phyloP scores from a whole-genome alignment of 2,888 invertebrate genomes.

The Synanthedon myopaeformis region DNA sequence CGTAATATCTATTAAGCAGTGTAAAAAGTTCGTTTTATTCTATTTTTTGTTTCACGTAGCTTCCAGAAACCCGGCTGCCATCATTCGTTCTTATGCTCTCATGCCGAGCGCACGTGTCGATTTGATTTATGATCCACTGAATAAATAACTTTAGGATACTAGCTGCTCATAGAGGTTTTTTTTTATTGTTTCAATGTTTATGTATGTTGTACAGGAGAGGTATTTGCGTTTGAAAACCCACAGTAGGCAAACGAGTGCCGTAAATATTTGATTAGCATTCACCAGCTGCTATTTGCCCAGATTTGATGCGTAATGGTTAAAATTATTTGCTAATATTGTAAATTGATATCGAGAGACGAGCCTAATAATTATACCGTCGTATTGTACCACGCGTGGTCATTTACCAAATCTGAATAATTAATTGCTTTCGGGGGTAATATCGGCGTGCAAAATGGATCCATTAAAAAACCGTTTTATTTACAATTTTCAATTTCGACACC shows the following conservation, averaged over 20 bases:
- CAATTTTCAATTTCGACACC: neutral
- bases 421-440: conserved; percentile 24
- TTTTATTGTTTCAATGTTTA: neutral
- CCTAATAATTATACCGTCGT: conserved; percentile 27
- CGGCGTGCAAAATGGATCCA: neutral
- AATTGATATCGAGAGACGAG: conserved; percentile 39
- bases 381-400: conserved; percentile 22
- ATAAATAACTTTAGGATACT: conserved; percentile 46
- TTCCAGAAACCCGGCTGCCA: conserved; percentile 7
- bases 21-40: conserved; percentile 31
- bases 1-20: conserved; percentile 30
- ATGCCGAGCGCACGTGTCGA: conserved; percentile 49
- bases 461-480: neutral
- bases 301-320: conserved; percentile 33
- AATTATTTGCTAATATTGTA: conserved; percentile 41
- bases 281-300: conserved; percentile 19
- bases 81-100: conserved; percentile 21
- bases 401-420: conserved; percentile 41
- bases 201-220: neutral
- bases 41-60: conserved; percentile 6
- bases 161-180: conserved; percentile 13
- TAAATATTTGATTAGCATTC: conserved; percentile 32
- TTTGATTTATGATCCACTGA: conserved; percentile 57
- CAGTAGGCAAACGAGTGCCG: conserved; percentile 11
- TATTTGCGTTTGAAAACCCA: neutral